Evolutionary conservation across 1,140 invertebrate genomes (phyloP).

Genomic region (Plutomurus gul): DNA sequence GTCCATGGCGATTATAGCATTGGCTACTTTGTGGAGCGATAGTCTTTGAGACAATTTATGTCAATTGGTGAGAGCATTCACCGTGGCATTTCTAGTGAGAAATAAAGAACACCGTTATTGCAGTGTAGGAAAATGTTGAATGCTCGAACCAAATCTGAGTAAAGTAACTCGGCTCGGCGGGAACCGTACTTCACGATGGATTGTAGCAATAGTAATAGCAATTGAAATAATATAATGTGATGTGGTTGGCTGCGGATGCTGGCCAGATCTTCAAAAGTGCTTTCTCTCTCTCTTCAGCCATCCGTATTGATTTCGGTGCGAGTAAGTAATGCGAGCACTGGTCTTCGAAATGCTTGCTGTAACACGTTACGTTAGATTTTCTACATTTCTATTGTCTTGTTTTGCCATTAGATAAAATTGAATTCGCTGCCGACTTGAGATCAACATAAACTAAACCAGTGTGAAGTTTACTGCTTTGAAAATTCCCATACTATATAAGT

Average conservation of each 20-base stretch:
- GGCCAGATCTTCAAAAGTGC: not conserved
- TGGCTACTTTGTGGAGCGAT: too few species aligned
- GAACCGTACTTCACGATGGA: slow-evolving; percentile 5
- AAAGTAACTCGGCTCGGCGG: not conserved
- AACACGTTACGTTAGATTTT: not conserved
- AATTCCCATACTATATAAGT: too few species aligned
- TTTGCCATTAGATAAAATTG: not conserved
- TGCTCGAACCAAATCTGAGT: not conserved
- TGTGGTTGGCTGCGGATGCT: not conserved
- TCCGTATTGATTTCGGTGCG: slow-evolving; percentile 14
- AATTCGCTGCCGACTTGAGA: not conserved
- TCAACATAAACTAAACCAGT: not conserved
- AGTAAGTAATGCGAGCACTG: too few species aligned
- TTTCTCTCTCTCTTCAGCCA: not conserved
- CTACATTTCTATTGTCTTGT: not conserved
- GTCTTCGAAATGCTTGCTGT: too few species aligned
- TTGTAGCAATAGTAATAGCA: slow-evolving; percentile 6
- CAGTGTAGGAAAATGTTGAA: not conserved
- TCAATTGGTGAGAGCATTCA: too few species aligned
- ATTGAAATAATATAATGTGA: not conserved
- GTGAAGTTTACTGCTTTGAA: too few species aligned
- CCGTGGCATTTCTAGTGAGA: not conserved
- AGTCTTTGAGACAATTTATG: too few species aligned
- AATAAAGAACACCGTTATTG: not conserved
- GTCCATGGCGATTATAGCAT: too few species aligned